Evolutionary conservation across 2,113 vertebrate genomes (phyloP).

Genomic region (Petrocephalus zakoni): DNA sequence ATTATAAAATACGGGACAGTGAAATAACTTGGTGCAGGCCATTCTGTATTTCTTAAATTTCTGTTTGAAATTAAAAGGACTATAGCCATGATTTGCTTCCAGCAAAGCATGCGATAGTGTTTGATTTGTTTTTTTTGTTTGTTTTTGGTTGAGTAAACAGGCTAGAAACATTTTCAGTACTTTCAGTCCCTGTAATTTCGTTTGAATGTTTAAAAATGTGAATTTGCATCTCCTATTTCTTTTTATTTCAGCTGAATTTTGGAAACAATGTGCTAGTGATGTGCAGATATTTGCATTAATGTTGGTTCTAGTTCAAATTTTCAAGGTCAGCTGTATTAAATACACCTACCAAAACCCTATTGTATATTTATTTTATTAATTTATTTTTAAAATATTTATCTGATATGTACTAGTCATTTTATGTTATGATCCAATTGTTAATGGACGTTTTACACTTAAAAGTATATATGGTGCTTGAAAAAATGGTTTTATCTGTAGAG

Average conservation of each 20-base stretch:
- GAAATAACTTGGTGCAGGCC: background rate
- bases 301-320: background rate
- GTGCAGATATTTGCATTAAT: constrained; percentile 14
- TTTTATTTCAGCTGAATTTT: background rate
- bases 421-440: background rate
- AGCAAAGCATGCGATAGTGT: background rate
- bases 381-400: background rate
- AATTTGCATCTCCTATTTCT: background rate
- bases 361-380: background rate
- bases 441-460: background rate
- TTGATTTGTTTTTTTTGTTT: background rate
- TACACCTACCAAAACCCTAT: background rate
- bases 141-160: background rate
- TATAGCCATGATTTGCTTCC: background rate
- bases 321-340: constrained; percentile 13
- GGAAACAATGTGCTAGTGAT: background rate
- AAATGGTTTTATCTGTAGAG: background rate
- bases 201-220: background rate
- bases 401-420: background rate
- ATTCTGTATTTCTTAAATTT: background rate
- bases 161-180: background rate
- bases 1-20: background rate
- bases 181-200: background rate
- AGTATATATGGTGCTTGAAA: background rate
- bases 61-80: background rate